Conservation (phyloP, 2,113 vertebrate genomes). For the Mesitornis unicolor region DNA sequence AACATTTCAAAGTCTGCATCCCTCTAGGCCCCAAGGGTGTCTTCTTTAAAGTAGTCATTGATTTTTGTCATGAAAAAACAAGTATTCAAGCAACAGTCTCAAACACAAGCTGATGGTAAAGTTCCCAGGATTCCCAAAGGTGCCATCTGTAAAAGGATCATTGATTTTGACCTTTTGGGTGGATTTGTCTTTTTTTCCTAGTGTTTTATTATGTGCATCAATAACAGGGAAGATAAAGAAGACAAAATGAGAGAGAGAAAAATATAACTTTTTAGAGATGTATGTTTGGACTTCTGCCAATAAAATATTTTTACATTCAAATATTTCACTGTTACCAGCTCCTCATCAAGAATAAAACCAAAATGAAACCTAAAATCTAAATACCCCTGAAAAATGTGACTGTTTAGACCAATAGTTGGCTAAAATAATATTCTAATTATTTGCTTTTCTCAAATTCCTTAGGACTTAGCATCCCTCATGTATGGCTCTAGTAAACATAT, state of each 20-base stretch:
- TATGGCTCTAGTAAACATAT: not conserved
- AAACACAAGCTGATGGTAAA: constrained; percentile 64
- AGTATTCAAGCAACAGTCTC: constrained; percentile 72
- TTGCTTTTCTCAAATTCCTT: not conserved
- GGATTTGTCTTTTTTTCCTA: constrained; percentile 57
- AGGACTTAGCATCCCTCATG: not conserved
- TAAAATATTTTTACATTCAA: constrained; percentile 32
- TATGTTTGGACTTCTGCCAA: constrained; percentile 28
- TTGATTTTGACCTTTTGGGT: constrained; percentile 79
- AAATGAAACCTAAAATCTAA: not conserved
- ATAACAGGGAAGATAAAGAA: constrained; percentile 41
- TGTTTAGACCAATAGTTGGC: not conserved
- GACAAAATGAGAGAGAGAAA: constrained; percentile 40
- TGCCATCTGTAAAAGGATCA: constrained; percentile 70
- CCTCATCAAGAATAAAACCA: not conserved
- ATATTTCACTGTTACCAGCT: not conserved
- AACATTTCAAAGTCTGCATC: constrained; percentile 70
- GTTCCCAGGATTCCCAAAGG: constrained; percentile 67
- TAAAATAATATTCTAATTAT: not conserved
- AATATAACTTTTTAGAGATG: constrained; percentile 28
- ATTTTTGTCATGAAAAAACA: constrained; percentile 76
- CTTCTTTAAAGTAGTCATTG: constrained; percentile 73
- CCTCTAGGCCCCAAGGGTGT: constrained; percentile 47
- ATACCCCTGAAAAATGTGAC: not conserved
- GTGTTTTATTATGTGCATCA: constrained; percentile 67